These are phyloP conservation scores for Anabacerthia variegaticeps DNA, from an alignment of 2,797 vertebrate genomes.

Conservation along the genomic window DNA sequence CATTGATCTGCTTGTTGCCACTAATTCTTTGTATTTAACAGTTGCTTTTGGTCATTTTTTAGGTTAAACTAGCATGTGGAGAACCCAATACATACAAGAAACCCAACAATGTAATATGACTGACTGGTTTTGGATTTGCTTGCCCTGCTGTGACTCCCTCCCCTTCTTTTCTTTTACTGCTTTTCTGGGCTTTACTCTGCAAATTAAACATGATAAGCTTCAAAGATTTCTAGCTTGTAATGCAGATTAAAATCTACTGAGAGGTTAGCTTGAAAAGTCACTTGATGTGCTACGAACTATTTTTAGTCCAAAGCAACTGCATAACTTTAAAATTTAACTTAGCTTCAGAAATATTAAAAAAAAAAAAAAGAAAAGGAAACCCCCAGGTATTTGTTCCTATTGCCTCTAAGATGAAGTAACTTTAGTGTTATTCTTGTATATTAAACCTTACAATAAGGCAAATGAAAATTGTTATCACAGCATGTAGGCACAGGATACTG, in stretches of 20 bases:
- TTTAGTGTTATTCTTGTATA: neutral
- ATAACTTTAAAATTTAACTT: neutral
- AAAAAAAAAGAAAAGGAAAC: neutral
- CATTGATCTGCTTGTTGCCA: neutral
- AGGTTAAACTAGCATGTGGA: slow-evolving; percentile 67
- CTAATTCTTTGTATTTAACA: neutral
- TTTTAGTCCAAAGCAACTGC: slow-evolving; percentile 31
- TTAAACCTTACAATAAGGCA: neutral
- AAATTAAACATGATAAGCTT: slow-evolving; percentile 66
- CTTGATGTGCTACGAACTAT: slow-evolving; percentile 45
- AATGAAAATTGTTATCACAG: neutral
- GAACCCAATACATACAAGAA: slow-evolving; percentile 54
- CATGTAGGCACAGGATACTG: neutral
- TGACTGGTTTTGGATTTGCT: slow-evolving; percentile 42
- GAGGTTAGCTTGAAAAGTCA: slow-evolving; percentile 58
- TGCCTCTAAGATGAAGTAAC: neutral
- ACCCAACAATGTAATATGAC: slow-evolving; percentile 50
- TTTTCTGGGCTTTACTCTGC: slow-evolving; percentile 56
- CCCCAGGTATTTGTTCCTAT: neutral
- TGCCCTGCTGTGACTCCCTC: slow-evolving; percentile 10
- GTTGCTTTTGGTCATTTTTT: slow-evolving; percentile 47
- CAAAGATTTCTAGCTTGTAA: slow-evolving; percentile 61
- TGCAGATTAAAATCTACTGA: slow-evolving; percentile 56
- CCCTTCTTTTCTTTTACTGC: slow-evolving; percentile 53
- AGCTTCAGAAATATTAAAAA: neutral